A percentile compares a stretch with the other conserved stretches of the same genome.
Evolutionary conservation across 2,797 vertebrate species (phyloP).

Genomic region (Clarias platycephalus): DNA sequence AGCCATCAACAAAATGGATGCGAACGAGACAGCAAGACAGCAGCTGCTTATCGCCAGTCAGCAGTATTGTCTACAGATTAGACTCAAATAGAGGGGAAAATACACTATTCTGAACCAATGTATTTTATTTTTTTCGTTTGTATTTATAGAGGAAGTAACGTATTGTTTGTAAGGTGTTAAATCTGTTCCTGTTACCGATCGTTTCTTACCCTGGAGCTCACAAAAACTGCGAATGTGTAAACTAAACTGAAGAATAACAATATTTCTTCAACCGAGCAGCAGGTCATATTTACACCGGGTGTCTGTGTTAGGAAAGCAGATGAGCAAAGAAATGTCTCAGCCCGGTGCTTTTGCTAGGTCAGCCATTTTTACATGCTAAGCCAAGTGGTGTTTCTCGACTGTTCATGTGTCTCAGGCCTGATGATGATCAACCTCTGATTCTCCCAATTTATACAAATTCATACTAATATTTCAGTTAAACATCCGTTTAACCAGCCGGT

Average conservation of each 20-base stretch:
- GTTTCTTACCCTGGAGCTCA: not conserved
- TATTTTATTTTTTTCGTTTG: not conserved
- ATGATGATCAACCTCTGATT: conserved; percentile 13
- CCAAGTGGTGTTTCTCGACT: conserved; percentile 35
- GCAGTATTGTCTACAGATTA: not conserved
- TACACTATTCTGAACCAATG: no score
- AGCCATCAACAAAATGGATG: conserved; percentile 63
- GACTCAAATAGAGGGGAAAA: not conserved
- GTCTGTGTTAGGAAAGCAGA: not conserved
- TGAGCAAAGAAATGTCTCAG: conserved; percentile 25
- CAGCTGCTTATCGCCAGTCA: conserved; percentile 33
- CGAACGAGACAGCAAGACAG: conserved; percentile 44
- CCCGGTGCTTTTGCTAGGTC: conserved; percentile 50
- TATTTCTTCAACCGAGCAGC: not conserved
- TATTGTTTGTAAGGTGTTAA: no score
- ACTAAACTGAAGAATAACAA: not conserved
- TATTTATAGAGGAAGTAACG: not conserved
- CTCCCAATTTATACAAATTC: not conserved
- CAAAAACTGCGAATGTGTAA: not conserved
- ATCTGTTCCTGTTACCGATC: not conserved
- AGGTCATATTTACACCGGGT: not conserved
- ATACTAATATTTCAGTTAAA: not conserved
- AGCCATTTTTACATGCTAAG: conserved; percentile 57
- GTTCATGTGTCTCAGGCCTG: conserved; percentile 40
- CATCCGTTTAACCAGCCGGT: not conserved